Conservation (phyloP, 2,113 vertebrate genomes). For the Onychorhynchus coronatus region DNA sequence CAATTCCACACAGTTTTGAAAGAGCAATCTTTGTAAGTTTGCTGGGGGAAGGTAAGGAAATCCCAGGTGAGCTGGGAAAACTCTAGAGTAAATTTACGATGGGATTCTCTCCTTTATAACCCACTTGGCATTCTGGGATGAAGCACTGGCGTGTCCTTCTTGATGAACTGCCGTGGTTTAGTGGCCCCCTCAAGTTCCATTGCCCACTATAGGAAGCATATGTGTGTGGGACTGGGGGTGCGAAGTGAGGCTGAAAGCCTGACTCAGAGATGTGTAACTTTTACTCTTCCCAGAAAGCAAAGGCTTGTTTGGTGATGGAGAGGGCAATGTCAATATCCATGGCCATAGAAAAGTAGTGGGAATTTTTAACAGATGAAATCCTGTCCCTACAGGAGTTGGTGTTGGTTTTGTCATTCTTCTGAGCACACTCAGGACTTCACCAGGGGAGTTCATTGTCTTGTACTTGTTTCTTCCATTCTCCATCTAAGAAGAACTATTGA, state of each 20-base stretch:
- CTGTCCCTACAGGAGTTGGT: not conserved
- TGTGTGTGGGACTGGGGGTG: accelerated
- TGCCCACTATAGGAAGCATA: accelerated
- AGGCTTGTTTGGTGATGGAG: not conserved
- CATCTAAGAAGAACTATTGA: not conserved
- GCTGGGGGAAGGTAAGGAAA: not conserved
- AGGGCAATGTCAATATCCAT: not conserved
- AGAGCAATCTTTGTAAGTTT: not conserved
- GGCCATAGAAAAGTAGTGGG: not conserved
- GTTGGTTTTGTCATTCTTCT: not conserved
- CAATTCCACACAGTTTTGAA: not conserved
- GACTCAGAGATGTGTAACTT: not conserved
- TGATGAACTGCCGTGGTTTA: not conserved
- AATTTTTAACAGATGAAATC: not conserved
- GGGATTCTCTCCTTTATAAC: not conserved
- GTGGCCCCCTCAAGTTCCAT: not conserved
- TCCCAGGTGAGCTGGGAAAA: not conserved
- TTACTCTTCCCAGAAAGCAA: not conserved
- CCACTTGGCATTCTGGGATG: not conserved
- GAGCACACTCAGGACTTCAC: not conserved
- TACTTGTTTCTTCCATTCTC: not conserved
- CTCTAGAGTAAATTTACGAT: not conserved
- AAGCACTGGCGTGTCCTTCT: not conserved
- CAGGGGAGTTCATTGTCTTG: not conserved
- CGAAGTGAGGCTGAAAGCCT: not conserved